Base-by-base conservation (phyloP, 2,888 invertebrate species). In the Andrena marginata region DNA sequence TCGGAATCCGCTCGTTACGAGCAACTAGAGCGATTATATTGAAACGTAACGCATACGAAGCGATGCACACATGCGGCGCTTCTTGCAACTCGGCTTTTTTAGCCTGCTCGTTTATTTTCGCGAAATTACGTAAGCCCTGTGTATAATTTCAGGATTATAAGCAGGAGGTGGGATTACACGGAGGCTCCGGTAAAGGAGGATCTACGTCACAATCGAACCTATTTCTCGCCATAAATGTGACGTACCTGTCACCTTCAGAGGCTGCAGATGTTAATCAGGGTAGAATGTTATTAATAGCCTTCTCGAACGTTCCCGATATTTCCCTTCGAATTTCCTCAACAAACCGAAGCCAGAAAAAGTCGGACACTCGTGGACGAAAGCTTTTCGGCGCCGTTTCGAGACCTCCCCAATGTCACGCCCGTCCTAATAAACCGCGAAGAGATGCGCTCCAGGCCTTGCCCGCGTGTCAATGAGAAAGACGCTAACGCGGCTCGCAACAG, bases 1-100 rank as follows among this genome's bases (percentile, higher is more conserved):
- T 68, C 49, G 26, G 65, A 77, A 77, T 84, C 56, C 31, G 60
- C 73, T 84, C 69, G 63, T 79, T 77, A 62, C 59, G 29, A 73
- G 35, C 75, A 75, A 82, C 77, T 77, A 68, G 29, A 71, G 23
- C 68, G 54, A 72, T 70, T 65, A 69, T 10, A 33, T 23, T 35
- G 4, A 33, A 65, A 33, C n/a, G 64, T 51, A 63, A 64, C 33
- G 10, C 1, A 33, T 26, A 10, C 26, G 10, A 56, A 16, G 5
- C 62, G 10, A 29, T 4, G 51, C 65, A 26, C 5, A 23, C 5
- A 23, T 2, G 8, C 31, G 1, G 6, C 2, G 13, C 1, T 62
- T n/a, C 6, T 23, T 26, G 23, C n/a, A 7, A 33, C 54, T 2
- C 16, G 23, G 23, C 23, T 51, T 64, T 71, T 54, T 64, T 35